Evolutionary conservation across 2,113 vertebrate genomes (phyloP), one percentile per base, ranked within the genome.

Genomic region (Dromaius novaehollandiae): DNA sequence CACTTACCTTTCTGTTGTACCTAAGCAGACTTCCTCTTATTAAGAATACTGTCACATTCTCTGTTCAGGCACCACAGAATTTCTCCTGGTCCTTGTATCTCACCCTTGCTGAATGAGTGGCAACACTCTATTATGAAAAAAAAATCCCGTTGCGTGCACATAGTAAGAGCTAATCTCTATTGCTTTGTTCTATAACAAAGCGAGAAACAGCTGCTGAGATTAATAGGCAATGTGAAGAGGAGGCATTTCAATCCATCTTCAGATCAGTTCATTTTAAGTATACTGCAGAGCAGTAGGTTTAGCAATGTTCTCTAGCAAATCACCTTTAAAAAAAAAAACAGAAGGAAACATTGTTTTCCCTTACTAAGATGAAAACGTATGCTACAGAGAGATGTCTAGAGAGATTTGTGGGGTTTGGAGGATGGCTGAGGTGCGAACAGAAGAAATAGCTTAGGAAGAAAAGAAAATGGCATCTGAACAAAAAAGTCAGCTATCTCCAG

Each of bases 141-240:
- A 63, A 93, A 92, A 83, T 89, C 26, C 48, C 19, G 24, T 42
- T 21, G 53, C 40, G 66, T 50, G 44, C 3, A 1, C 51, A 46
- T 21, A 64, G 89, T 85, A 86, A 40, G 89, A 80, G 75, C 85
- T 88, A 70, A 82, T 91, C 82, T 87, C 53, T 8, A 89, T 79
- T 73, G 78, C 79, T 89, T 94, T 95, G 89, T 88, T 86, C 75
- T 82, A 2, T 61, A 42, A 65, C 85, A 86, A 74, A 89, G 82
- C 66, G 61, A 48, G 88, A 82, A 88, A 42, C 58, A 76, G 89
- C 85, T 91, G 85, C 85, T 63, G 50, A 56, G 36, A 48, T 88
- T 48, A 66, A 88, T n/a, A 80, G n/a, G 74, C 78, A 56, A 66
- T 60, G 74, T 58, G 88, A 94, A 84, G 87, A 60, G 76, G 93